These are phyloP conservation scores for Numida meleagris DNA, from an alignment of 2,113 vertebrate species.

Conservation along the genomic window DNA sequence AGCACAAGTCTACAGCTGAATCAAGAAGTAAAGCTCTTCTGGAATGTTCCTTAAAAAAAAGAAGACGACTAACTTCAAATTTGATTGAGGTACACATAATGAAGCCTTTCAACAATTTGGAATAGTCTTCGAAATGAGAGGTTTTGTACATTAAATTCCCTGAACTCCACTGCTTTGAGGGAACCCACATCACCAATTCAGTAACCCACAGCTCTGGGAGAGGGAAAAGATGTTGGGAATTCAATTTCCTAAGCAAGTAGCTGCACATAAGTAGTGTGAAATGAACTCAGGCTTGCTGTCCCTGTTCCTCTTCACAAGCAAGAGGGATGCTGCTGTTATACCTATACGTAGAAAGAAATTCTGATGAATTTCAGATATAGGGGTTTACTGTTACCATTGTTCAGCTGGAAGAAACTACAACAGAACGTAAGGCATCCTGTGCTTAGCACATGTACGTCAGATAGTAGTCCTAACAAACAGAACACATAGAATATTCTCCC, in stretches of 20 bases:
- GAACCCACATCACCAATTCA: not conserved
- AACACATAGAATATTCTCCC: not conserved
- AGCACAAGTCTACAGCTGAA: not conserved
- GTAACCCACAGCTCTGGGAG: not conserved
- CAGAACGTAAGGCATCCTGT: not conserved
- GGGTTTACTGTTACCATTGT: accelerated
- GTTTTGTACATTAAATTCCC: not conserved
- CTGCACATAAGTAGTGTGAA: not conserved
- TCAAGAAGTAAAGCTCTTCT: not conserved
- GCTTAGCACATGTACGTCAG: not conserved
- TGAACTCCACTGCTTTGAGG: not conserved
- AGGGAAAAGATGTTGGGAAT: not conserved
- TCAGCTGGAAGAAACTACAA: not conserved
- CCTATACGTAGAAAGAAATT: not conserved
- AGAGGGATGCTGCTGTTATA: not conserved
- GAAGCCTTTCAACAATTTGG: not conserved
- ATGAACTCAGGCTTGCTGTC: not conserved
- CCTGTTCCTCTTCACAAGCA: not conserved
- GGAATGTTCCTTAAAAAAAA: not conserved
- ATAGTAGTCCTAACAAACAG: not conserved
- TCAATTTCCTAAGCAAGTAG: not conserved
- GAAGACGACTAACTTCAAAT: not conserved
- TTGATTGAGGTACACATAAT: not conserved
- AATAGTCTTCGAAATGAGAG: not conserved
- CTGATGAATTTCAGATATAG: not conserved